Evolutionary conservation across 2,888 invertebrate genomes (phyloP), one percentile per base, ranked within the genome.

Genomic region (Chrysodeixis includens): DNA sequence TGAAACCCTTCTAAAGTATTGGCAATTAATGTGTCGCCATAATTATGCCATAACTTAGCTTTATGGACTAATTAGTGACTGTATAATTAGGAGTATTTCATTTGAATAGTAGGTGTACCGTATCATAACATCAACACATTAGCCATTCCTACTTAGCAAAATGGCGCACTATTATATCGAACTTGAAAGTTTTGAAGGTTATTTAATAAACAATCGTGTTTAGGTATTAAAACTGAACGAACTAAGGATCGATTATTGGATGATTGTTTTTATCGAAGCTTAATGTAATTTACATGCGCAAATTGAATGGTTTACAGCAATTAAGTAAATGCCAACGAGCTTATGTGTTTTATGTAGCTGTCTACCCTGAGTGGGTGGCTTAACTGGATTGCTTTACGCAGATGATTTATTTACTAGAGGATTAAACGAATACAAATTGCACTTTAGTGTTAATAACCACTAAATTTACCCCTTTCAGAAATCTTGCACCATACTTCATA

Each of bases 11-110:
- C 61, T 71, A 68, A 79, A 72, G 62, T 71, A 76, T 73, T 46
- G 60, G 32, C 73, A 53, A 84, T 84, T 83, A 86, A 85, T 79
- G 81, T 83, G 80, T 79, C 83, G 76, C 78, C 77, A 71, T 77
- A 79, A 74, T 71, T 78, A 76, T 71, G 72, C 79, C 72, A 81
- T 84, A 80, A 85, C 77, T 84, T 81, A 82, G 73, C 73, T 88
- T 86, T 86, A 85, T 82, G 81, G 77, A 74, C 77, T 83, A 82
- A 85, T 86, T 85, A 86, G 79, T 79, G 68, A n/a, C 32, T 62
- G 51, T 72, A 66, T 83, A 84, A 86, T 86, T 83, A 83, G 73
- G 65, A 72, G 76, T 74, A 78, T 84, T 78, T 83, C 68, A 79
- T 76, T 61, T 62, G 22, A 22, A 9, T 56, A 51, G 66, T 66